phyloP scores from a whole-genome alignment of 2,113 vertebrate species.

The Siphamia tubifer region DNA sequence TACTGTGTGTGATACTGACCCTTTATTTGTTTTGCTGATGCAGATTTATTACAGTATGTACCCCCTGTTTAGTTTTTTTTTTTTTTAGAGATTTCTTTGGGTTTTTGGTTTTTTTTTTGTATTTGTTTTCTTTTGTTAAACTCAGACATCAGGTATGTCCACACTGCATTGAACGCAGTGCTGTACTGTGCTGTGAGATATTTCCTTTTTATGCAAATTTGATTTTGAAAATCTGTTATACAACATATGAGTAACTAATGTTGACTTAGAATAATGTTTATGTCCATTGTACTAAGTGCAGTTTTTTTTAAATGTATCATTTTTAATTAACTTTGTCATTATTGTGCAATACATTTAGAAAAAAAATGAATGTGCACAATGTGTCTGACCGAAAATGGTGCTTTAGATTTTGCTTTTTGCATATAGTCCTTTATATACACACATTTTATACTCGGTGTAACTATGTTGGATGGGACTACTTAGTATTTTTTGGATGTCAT shows the following conservation, averaged over 20 bases:
- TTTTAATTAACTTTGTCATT: slow-evolving; percentile 57
- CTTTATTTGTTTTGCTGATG: slow-evolving; percentile 56
- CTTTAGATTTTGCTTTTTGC: slow-evolving; percentile 70
- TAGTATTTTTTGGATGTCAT: slow-evolving; percentile 35
- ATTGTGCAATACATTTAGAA: slow-evolving; percentile 73
- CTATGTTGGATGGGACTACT: slow-evolving; percentile 34
- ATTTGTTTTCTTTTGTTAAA: slow-evolving; percentile 28
- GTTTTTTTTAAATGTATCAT: slow-evolving; percentile 53
- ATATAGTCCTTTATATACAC: slow-evolving; percentile 55
- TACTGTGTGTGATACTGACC: slow-evolving; percentile 63
- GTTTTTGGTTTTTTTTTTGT: slow-evolving; percentile 40
- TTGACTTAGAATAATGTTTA: slow-evolving; percentile 37
- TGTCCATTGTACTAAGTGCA: slow-evolving; percentile 42
- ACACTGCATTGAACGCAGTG: slow-evolving; percentile 62
- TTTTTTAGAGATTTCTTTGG: slow-evolving; percentile 39
- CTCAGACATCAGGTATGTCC: slow-evolving; percentile 79
- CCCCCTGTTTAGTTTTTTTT: slow-evolving; percentile 14
- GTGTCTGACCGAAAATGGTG: slow-evolving; percentile 77
- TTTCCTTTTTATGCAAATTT: slow-evolving; percentile 56
- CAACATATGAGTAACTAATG: slow-evolving; percentile 25
- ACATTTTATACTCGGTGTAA: slow-evolving; percentile 32
- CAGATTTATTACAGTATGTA: slow-evolving; percentile 47
- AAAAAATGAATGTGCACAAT: slow-evolving; percentile 69
- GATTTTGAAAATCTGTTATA: slow-evolving; percentile 37
- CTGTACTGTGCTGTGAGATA: slow-evolving; percentile 64